Percentiles rank a stretch among this genome's conserved stretches.
These are phyloP conservation scores for Bostrychus sinensis DNA, from an alignment of 2,113 vertebrate species.

Conservation along the genomic window DNA sequence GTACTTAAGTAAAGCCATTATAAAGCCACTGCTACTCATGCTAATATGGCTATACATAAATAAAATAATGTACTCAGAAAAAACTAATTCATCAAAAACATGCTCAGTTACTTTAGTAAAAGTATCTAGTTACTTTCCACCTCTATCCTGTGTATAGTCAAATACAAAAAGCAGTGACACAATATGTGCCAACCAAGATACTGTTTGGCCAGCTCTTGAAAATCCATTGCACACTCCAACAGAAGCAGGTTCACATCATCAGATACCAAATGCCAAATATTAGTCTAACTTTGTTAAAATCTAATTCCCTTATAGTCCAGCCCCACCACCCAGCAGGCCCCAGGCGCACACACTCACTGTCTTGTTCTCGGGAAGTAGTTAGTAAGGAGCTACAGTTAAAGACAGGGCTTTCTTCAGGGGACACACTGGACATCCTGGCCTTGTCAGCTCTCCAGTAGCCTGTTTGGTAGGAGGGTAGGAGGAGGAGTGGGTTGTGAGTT, in stretches of 20 bases:
- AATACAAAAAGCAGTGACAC: not conserved
- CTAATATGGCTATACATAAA: too few species aligned
- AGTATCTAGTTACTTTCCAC: too few species aligned
- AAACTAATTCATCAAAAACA: too few species aligned
- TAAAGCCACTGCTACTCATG: too few species aligned
- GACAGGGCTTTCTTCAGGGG: conserved; percentile 88
- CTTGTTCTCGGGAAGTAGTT: conserved; percentile 91
- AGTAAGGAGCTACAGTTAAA: conserved; percentile 97
- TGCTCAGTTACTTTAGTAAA: too few species aligned
- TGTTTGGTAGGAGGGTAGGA: conserved; percentile 82
- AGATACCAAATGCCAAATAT: conserved; percentile 7
- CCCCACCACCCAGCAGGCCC: conserved; percentile 50
- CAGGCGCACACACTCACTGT: conserved; percentile 93
- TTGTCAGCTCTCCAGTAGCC: conserved; percentile 99
- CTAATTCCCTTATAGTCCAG: conserved; percentile 6
- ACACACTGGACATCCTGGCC: conserved; percentile 88
- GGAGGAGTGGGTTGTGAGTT: conserved; percentile 68
- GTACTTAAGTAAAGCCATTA: too few species aligned
- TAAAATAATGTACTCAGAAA: too few species aligned
- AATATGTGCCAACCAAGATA: not conserved
- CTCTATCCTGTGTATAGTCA: not conserved
- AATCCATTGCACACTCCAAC: not conserved
- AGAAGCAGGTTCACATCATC: not conserved
- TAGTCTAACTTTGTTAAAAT: too few species aligned
- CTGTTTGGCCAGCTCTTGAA: not conserved